Evolutionary conservation across 2,113 vertebrate genomes (phyloP), one percentile per base, ranked within the genome.

Genomic region (Tetrao urogallus): DNA sequence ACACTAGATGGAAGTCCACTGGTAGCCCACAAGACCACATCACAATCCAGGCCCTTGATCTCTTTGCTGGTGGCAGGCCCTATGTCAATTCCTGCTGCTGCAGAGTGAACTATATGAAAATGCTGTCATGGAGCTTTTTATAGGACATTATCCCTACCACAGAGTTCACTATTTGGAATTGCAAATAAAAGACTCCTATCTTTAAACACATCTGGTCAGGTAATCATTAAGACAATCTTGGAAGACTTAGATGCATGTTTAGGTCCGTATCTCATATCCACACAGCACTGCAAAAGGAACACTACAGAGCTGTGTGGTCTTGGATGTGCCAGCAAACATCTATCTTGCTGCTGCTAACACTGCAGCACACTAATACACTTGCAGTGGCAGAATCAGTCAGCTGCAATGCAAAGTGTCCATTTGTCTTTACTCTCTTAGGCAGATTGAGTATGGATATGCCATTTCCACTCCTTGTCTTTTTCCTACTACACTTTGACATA

Each of bases 381-480:
- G 63, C 27, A 67, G 50, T 42, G 38, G 32, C 22, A 64, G 40
- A 57, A n/a, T 7, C 48, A 52, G 22, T 2, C 28, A 12, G 21
- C 1, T 63, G n/a, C 67, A 48, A 27, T 56, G 72, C 64, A 77
- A 86, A 92, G 21, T 71, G 67, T 63, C 50, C 50, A 21, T 47
- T 80, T 77, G 14, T 47, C 94, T 91, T 52, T 13, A 48, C 43
- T 82, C 43, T 58, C 67, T 27, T 1, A 10, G 67, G 50, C 50
- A 58, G 42, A 27, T 45, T 85, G 42, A 73, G 11, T 20, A 8
- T 0, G 0, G 15, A 11, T 56, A 19, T 73, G 67, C 45, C 78
- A 24, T 77, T 79, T 71, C 72, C 64, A 87, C 25, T 85, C 75
- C 60, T 90, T 67, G 50, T 86, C 87, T 50, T 80, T 94, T 60